Conservation (phyloP, 1,140 invertebrate genomes). For the Drosophila malerkotliana region DNA sequence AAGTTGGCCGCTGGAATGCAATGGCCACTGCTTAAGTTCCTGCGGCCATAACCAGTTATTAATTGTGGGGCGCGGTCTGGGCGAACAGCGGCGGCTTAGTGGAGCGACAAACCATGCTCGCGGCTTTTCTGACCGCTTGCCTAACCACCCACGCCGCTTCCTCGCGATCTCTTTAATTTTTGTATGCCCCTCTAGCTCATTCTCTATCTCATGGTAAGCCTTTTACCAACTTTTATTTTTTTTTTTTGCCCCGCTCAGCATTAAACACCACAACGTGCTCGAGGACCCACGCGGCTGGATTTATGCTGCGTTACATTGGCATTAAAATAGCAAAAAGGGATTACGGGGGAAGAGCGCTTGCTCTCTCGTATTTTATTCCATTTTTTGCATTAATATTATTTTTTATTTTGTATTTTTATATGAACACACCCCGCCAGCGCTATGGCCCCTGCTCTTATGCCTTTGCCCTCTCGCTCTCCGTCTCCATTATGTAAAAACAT, state of each 20-base stretch:
- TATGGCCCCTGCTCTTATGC: constrained; percentile 8
- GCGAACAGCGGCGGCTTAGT: constrained; percentile 51
- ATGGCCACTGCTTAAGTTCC: constrained; percentile 30
- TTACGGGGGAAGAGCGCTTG: constrained; percentile 26
- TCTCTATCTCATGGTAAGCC: constrained; percentile 18
- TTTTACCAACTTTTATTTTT: constrained; percentile 5
- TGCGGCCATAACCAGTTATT: constrained; percentile 53
- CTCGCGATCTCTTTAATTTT: not conserved
- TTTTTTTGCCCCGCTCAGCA: constrained; percentile 26
- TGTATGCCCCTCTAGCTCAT: not conserved
- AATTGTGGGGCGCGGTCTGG: constrained; percentile 20
- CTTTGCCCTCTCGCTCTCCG: constrained; percentile 24
- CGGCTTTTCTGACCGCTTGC: constrained; percentile 22
- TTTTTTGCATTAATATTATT: constrained; percentile 31
- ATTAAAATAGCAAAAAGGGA: constrained; percentile 71
- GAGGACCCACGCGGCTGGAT: constrained; percentile 60
- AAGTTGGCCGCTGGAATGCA: constrained; percentile 61
- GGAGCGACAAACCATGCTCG: constrained; percentile 31
- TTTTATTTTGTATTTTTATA: constrained; percentile 9
- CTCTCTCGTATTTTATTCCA: constrained; percentile 37
- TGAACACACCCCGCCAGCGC: not conserved
- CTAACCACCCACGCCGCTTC: constrained; percentile 7
- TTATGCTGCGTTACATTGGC: constrained; percentile 72
- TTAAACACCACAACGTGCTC: constrained; percentile 76
- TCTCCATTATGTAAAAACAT: constrained; percentile 68